Conservation (phyloP, 2,113 vertebrate species). For the Nettapus auritus region DNA sequence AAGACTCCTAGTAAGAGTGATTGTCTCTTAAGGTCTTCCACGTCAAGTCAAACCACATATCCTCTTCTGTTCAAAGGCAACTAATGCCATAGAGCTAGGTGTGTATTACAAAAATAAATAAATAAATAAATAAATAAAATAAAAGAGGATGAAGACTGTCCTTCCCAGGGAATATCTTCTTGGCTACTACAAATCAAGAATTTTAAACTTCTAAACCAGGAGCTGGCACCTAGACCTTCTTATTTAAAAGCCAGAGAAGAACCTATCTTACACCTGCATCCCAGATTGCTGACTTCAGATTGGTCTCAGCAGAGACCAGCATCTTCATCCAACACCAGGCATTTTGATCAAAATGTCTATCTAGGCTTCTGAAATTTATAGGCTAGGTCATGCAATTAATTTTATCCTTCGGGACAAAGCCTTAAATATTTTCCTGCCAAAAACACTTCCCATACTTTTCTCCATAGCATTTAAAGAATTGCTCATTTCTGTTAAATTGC, state of each 20-base stretch:
- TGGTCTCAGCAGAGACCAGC: neutral
- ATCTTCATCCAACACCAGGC: neutral
- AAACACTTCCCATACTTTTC: neutral
- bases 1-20: neutral
- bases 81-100: neutral
- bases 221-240: neutral
- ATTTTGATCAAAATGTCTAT: neutral
- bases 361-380: neutral
- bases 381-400: neutral
- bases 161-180: neutral
- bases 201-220: neutral
- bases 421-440: neutral
- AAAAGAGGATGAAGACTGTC: neutral
- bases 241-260: neutral
- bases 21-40: accelerated
- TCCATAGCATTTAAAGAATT: neutral
- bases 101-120: neutral
- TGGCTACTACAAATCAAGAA: neutral
- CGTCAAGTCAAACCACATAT: neutral
- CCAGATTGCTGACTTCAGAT: neutral
- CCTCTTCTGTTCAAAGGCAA: neutral
- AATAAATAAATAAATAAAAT: no score
- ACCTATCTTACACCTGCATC: neutral
- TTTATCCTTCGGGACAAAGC: neutral
- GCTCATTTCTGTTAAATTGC: neutral